Conservation (phyloP, 2,797 vertebrate genomes). For the Lacerta viridis region DNA sequence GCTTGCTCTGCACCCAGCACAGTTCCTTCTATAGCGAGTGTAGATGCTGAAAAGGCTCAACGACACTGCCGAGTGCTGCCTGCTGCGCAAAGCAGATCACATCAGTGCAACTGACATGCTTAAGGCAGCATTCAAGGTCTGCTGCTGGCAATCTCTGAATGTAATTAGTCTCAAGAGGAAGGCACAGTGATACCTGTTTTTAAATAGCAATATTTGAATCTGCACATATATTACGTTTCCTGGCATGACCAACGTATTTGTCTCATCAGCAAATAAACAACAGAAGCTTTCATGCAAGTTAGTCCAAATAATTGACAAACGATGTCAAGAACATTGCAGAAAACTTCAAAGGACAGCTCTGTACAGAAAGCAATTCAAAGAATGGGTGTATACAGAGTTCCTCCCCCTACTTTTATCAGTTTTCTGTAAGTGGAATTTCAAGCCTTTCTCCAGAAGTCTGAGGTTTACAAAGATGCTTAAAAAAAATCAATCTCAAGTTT, state of each 20-base stretch:
- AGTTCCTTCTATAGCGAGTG: neutral
- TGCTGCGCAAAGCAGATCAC: neutral
- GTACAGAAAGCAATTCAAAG: too few relatives aligned
- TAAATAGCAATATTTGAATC: neutral
- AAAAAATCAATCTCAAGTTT: neutral
- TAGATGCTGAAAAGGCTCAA: neutral
- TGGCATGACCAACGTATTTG: neutral
- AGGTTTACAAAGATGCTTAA: neutral
- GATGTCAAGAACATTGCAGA: neutral
- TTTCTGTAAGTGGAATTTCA: neutral
- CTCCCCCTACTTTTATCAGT: neutral
- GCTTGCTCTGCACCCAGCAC: neutral
- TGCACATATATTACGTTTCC: neutral
- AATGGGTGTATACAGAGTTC: neutral
- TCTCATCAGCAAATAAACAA: neutral
- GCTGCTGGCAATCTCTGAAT: neutral
- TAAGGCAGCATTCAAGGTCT: neutral
- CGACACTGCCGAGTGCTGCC: neutral
- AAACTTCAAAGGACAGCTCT: neutral
- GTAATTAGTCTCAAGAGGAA: neutral
- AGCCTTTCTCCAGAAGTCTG: neutral
- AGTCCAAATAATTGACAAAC: neutral
- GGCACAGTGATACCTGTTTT: neutral
- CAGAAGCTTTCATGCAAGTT: neutral
- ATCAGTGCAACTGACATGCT: neutral